phyloP scores from a whole-genome alignment of 2,888 invertebrate species.

The Abrostola tripartita region DNA sequence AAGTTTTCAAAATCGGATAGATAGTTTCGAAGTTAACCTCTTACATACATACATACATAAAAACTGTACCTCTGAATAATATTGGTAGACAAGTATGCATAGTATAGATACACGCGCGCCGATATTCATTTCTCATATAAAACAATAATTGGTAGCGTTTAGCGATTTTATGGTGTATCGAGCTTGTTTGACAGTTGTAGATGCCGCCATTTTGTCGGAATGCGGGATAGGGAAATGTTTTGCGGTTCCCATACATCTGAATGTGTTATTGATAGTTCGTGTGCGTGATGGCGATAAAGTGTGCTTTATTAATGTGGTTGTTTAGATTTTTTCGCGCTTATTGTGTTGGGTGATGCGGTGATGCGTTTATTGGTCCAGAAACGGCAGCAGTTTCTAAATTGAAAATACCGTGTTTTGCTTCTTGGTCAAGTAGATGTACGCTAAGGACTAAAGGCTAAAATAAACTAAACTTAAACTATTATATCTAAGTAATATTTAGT shows the following conservation, averaged over 20 bases:
- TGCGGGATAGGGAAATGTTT: slow-evolving; percentile 47
- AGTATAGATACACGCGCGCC: not conserved
- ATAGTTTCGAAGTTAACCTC: too few species aligned
- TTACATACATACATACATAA: too few species aligned
- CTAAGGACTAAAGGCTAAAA: too few species aligned
- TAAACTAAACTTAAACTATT: too few species aligned
- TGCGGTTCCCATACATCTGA: slow-evolving; percentile 51
- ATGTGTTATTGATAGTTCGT: slow-evolving; percentile 1
- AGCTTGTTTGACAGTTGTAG: slow-evolving; percentile 68
- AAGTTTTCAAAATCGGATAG: too few species aligned
- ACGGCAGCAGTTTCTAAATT: too few species aligned
- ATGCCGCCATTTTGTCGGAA: slow-evolving; percentile 55
- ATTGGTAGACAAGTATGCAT: too few species aligned
- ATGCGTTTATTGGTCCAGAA: too few species aligned
- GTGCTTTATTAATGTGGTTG: not conserved
- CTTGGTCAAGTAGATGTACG: too few species aligned
- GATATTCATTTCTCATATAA: slow-evolving; percentile 50
- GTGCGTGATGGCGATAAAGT: slow-evolving; percentile 3
- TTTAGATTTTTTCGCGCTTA: slow-evolving; percentile 3
- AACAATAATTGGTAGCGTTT: slow-evolving; percentile 67
- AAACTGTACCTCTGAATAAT: too few species aligned
- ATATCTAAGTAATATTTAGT: too few species aligned
- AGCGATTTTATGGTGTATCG: slow-evolving; percentile 70
- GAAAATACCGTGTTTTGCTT: too few species aligned
- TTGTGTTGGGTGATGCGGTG: not conserved